Evolutionary conservation across 1,140 invertebrate species (phyloP), one percentile per base, ranked within the genome.

Genomic region (Lasaia peninsularis): DNA sequence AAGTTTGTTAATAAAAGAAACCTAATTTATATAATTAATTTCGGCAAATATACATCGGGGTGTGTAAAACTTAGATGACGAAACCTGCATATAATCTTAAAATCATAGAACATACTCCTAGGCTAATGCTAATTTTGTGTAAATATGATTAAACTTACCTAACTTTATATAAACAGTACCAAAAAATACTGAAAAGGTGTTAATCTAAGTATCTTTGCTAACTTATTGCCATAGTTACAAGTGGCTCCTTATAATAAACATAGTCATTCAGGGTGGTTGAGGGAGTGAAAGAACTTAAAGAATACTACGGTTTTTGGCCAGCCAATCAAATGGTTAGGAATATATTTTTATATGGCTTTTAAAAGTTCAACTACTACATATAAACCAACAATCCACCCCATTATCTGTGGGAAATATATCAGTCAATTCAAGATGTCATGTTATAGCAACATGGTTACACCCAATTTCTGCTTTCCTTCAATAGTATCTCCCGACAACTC

Each of bases 101-200:
- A 40, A 24, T 21, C n/a, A 54, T 44, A 28, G 21, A 7, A 54
- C 52, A 77, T 78, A 78, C 75, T 84, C 83, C 76, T 71, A 71
- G 75, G 70, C 80, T 87, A 86, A 65, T 62, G 62, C 79, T 86
- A 83, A 75, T 72, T 75, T 75, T 72, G 79, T 81, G 78, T 87
- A 80, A 79, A 85, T 80, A 85, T 67, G 75, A 75, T 83, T 78
- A 77, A 75, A 58, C 74, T 73, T 77, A 75, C 71, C 77, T 80
- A 86, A 53, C 72, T 62, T 73, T 69, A 62, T 74, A 71, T 73
- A 75, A 79, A 81, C 79, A 78, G 78, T 83, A 79, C 67, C 67
- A 64, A 74, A 67, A 85, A 88, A 87, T 87, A 87, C 84, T 87
- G 84, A 84, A 80, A 79, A 80, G 84, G 81, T 78, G 75, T 78